These are phyloP conservation scores for Dichetophora obliterata DNA, from an alignment of 2,888 invertebrate species.

Conservation along the genomic window DNA sequence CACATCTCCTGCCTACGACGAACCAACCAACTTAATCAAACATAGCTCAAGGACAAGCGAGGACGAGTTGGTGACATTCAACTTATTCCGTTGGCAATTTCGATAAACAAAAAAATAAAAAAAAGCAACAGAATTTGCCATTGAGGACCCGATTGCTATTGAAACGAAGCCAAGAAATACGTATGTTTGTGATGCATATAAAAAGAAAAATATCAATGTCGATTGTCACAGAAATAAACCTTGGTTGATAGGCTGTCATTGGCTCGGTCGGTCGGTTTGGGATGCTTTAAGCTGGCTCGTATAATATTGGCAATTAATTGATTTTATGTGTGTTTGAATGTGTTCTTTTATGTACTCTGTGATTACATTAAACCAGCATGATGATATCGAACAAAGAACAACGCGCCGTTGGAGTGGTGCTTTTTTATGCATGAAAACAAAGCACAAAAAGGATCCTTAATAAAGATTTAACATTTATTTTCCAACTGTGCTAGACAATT, in stretches of 20 bases:
- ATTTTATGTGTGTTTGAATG: neutral
- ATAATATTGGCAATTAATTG: conserved; percentile 16
- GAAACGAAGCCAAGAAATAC: conserved; percentile 30
- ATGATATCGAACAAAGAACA: neutral
- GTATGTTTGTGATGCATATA: neutral
- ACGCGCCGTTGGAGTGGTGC: neutral
- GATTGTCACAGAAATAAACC: conserved; percentile 7
- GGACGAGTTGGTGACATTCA: too few relatives aligned
- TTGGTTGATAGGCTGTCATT: neutral
- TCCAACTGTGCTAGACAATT: too few relatives aligned
- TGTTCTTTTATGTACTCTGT: neutral
- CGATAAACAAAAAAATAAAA: too few relatives aligned
- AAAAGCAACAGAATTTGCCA: neutral
- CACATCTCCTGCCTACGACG: too few relatives aligned
- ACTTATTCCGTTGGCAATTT: too few relatives aligned
- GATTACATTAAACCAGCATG: neutral
- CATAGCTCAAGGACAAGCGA: too few relatives aligned
- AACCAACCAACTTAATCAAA: too few relatives aligned
- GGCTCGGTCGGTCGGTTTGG: neutral
- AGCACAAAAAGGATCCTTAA: too few relatives aligned
- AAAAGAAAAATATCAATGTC: neutral
- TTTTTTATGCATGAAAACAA: neutral
- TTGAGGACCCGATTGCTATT: conserved; percentile 10
- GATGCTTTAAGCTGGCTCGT: neutral
- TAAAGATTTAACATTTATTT: too few relatives aligned